These are phyloP conservation scores for Dermochelys coriacea DNA, from an alignment of 2,797 vertebrate species.

Conservation along the genomic window DNA sequence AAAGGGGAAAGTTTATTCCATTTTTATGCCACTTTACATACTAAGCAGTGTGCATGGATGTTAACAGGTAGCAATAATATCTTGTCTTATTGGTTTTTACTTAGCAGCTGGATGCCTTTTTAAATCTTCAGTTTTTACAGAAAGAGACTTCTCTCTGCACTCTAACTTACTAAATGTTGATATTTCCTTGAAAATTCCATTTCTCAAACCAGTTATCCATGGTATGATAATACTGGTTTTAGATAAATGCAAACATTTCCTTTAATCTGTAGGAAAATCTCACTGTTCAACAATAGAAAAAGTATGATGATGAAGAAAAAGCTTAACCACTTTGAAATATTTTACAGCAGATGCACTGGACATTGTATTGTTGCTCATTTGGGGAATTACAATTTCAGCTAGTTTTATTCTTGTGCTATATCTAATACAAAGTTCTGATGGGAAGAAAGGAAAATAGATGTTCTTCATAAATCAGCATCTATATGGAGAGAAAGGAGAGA, in stretches of 20 bases:
- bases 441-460: background rate
- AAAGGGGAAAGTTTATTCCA: background rate
- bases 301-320: background rate
- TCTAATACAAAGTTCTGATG: background rate
- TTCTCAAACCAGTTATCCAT: background rate
- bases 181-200: background rate
- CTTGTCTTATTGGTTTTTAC: background rate
- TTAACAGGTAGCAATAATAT: constrained; percentile 40
- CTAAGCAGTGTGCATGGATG: background rate
- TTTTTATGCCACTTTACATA: background rate
- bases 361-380: background rate
- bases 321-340: background rate
- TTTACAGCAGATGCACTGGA: background rate
- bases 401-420: background rate
- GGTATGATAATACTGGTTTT: background rate
- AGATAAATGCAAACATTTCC: background rate
- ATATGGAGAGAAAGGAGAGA: background rate
- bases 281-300: background rate
- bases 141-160: background rate
- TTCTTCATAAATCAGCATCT: background rate
- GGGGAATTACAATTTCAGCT: background rate
- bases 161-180: background rate
- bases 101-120: background rate
- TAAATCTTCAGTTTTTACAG: background rate
- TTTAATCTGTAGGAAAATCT: background rate